Evolutionary conservation across 2,113 vertebrate species (phyloP).

Genomic region (Porphyrio hochstetteri): DNA sequence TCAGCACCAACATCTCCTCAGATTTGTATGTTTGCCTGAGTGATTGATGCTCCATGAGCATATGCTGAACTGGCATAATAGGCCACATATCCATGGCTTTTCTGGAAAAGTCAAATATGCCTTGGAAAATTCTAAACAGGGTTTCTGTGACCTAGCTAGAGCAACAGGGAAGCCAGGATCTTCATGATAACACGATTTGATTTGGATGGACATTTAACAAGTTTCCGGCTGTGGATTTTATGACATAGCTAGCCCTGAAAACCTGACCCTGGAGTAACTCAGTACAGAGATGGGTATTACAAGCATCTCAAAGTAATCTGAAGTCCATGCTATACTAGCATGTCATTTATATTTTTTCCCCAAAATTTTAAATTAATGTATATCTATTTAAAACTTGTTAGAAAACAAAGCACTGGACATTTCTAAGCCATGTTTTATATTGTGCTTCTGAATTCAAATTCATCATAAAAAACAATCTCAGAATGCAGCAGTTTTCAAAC

Average conservation of each 20-base stretch:
- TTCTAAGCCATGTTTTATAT: not conserved
- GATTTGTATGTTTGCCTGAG: not conserved
- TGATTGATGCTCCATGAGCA: not conserved
- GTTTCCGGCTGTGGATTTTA: not conserved
- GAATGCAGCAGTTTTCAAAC: not conserved
- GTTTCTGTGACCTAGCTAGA: not conserved
- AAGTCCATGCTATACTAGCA: not conserved
- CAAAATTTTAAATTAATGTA: not conserved
- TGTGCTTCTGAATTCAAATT: not conserved
- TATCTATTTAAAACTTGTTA: not conserved
- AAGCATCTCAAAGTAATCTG: not conserved
- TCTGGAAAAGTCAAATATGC: not conserved
- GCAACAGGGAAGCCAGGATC: not conserved
- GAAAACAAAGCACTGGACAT: not conserved
- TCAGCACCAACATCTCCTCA: not conserved
- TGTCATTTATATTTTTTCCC: not conserved
- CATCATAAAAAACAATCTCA: not conserved
- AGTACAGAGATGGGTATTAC: not conserved
- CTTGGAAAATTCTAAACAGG: not conserved
- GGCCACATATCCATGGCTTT: not conserved
- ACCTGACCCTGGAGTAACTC: not conserved
- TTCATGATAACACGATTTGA: accelerated
- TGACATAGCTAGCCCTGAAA: not conserved
- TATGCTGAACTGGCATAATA: not conserved
- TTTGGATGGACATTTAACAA: not conserved